Conservation (phyloP, 2,888 invertebrate species). For the Acleris sparsana region DNA sequence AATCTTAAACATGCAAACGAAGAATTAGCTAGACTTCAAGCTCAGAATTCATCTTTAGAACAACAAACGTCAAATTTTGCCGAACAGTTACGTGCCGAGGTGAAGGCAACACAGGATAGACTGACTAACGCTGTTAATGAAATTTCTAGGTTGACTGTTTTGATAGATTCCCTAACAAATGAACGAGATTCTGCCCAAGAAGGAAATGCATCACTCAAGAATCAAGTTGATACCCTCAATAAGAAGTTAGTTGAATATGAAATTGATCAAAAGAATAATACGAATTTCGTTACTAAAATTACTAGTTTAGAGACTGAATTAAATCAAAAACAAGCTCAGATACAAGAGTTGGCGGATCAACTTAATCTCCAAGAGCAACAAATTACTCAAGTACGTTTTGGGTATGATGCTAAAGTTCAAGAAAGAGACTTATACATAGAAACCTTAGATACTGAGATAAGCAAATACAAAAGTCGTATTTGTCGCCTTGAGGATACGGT, state of each 20-base stretch:
- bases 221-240: constrained; percentile 63
- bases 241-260: constrained; percentile 72
- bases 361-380: constrained; percentile 64
- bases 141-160: constrained; percentile 53
- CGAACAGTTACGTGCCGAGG: constrained; percentile 53
- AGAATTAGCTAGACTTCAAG: constrained; percentile 63
- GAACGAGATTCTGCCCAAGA: constrained; percentile 57
- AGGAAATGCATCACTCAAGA: constrained; percentile 57
- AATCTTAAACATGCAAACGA: constrained; percentile 70
- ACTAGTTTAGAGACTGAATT: constrained; percentile 67
- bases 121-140: constrained; percentile 52
- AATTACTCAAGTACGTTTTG: constrained; percentile 69
- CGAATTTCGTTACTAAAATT: constrained; percentile 68
- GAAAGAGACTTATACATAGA: constrained; percentile 90
- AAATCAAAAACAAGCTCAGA: constrained; percentile 65
- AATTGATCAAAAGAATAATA: constrained; percentile 71
- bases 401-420: constrained; percentile 87
- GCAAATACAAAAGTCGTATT: constrained; percentile 85
- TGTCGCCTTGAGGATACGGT: constrained; percentile 87
- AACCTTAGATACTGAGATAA: constrained; percentile 86
- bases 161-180: constrained; percentile 53
- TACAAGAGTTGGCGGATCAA: constrained; percentile 61
- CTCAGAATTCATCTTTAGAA: constrained; percentile 57
- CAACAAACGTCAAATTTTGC: constrained; percentile 60
- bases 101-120: constrained; percentile 53